A percentile compares a stretch with the other conserved stretches of the same genome.
These are phyloP conservation scores for Atrichornis clamosus DNA, from an alignment of 2,113 vertebrate species.

Conservation along the genomic window DNA sequence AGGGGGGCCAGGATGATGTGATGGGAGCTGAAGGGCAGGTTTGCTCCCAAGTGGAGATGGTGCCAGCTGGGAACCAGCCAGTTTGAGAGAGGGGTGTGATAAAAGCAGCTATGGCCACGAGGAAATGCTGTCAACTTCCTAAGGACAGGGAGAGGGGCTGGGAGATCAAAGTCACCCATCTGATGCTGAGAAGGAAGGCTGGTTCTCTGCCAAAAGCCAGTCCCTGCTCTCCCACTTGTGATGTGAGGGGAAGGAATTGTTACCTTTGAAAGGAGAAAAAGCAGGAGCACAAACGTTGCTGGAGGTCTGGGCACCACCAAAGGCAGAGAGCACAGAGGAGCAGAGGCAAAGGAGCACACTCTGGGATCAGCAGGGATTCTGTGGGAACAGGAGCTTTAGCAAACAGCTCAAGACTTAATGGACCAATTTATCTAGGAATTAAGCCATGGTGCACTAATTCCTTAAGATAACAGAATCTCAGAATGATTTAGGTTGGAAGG, in stretches of 20 bases:
- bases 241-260: not conserved
- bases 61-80: slow-evolving; percentile 11
- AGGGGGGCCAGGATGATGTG: not conserved
- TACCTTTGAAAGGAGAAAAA: not conserved
- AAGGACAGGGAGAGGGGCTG: not conserved
- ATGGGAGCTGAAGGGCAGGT: not conserved
- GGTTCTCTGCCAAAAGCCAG: not conserved
- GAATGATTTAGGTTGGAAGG: not conserved
- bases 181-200: not conserved
- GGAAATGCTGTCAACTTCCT: not conserved
- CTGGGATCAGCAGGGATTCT: not conserved
- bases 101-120: not conserved
- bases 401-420: not conserved
- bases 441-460: not conserved
- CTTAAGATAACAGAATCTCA: not conserved
- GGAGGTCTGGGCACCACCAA: not conserved
- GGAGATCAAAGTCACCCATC: not conserved
- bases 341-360: not conserved
- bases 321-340: not conserved
- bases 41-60: not conserved
- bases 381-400: not conserved
- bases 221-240: not conserved
- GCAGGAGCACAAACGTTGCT: not conserved
- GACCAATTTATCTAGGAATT: not conserved
- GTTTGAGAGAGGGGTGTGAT: not conserved